Evolutionary conservation across 2,888 invertebrate species (phyloP).

Genomic region (Xanthorhoe designata): DNA sequence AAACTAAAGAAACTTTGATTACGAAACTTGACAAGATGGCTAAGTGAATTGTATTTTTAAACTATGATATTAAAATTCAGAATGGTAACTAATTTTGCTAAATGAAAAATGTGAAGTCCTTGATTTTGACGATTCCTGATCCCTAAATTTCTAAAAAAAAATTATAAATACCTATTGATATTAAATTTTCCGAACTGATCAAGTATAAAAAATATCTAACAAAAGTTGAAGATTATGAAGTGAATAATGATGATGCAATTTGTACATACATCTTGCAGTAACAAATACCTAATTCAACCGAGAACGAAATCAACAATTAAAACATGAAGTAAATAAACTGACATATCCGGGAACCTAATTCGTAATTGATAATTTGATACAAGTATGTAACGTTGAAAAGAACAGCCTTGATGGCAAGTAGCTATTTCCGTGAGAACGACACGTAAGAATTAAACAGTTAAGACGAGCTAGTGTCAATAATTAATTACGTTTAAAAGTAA

Average conservation of each 20-base stretch:
- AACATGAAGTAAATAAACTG: slow-evolving; percentile 6
- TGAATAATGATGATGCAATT: neutral
- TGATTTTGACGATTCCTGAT: too few relatives aligned
- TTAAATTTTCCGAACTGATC: too few relatives aligned
- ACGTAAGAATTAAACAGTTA: neutral
- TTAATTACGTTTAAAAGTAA: neutral
- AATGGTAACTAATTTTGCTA: too few relatives aligned
- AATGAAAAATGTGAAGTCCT: too few relatives aligned
- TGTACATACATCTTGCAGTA: neutral
- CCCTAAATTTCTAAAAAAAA: too few relatives aligned
- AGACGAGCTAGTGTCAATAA: neutral
- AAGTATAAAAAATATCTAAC: too few relatives aligned
- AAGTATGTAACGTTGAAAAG: neutral
- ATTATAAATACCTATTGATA: too few relatives aligned
- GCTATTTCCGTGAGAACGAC: slow-evolving; percentile 4
- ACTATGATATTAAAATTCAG: too few relatives aligned
- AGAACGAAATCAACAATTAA: slow-evolving; percentile 4
- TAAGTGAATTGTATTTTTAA: too few relatives aligned
- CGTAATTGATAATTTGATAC: slow-evolving; percentile 14
- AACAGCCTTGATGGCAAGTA: slow-evolving; percentile 7
- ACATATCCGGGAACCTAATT: slow-evolving; percentile 10
- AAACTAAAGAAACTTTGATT: neutral
- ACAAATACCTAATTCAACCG: neutral
- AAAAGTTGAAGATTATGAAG: too few relatives aligned
- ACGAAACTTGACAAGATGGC: neutral